Evolutionary conservation across 2,113 vertebrate species (phyloP).

Genomic region (Okapia johnstoni): DNA sequence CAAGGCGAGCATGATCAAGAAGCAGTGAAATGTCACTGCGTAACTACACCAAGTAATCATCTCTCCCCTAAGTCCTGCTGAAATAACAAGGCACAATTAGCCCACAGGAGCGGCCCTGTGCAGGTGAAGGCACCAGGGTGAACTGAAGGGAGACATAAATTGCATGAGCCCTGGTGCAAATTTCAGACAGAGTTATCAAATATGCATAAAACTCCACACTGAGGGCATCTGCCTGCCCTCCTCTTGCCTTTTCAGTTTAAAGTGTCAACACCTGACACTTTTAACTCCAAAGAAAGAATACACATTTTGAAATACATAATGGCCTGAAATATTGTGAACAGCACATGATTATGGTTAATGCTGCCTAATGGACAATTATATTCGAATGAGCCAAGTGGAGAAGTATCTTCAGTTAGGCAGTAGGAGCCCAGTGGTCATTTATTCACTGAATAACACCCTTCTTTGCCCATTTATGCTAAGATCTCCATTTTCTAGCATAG

Average conservation of each 20-base stretch:
- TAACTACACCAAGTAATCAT: background rate
- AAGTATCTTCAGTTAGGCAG: background rate
- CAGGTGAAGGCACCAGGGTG: background rate
- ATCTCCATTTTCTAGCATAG: background rate
- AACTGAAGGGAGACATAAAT: background rate
- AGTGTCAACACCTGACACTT: slow-evolving; percentile 11
- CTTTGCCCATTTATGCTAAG: background rate
- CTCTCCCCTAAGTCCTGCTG: background rate
- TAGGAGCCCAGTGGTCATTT: background rate
- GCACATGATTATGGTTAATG: background rate
- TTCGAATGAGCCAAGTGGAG: background rate
- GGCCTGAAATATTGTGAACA: background rate
- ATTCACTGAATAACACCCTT: background rate
- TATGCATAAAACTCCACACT: background rate
- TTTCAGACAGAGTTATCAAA: background rate
- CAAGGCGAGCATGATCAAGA: background rate
- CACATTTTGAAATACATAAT: background rate
- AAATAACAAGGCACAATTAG: background rate
- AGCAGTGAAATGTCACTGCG: background rate
- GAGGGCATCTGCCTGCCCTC: background rate
- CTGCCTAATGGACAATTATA: background rate
- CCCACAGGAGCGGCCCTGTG: background rate
- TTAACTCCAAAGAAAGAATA: slow-evolving; percentile 4
- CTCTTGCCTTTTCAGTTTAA: background rate
- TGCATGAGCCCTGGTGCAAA: background rate